phyloP scores from a whole-genome alignment of 2,888 invertebrate species.

The Temnothorax ravouxi region DNA sequence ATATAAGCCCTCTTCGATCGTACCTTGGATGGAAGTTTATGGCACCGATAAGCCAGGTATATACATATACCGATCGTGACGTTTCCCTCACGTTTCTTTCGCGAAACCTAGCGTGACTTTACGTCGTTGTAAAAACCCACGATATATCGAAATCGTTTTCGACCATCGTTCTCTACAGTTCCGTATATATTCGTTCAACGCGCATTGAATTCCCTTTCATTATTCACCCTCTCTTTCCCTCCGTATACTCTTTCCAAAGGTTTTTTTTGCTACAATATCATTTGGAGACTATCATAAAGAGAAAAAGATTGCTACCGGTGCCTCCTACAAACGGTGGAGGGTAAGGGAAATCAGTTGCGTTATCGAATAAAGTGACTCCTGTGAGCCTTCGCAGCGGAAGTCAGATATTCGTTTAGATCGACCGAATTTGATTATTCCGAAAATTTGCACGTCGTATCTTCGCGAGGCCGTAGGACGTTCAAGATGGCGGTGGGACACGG shows the following conservation, averaged over 20 bases:
- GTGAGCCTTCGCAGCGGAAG: not conserved
- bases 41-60: constrained; percentile 68
- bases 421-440: constrained; percentile 38
- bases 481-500: not conserved
- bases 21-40: constrained; percentile 61
- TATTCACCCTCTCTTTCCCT: not conserved
- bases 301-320: not conserved
- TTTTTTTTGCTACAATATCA: constrained; percentile 2
- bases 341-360: not conserved
- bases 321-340: not conserved
- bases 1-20: constrained; percentile 62
- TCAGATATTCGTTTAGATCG: constrained; percentile 30
- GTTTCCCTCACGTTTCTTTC: constrained; percentile 63
- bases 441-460: constrained; percentile 35
- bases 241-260: not conserved
- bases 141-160: constrained; percentile 66
- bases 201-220: constrained; percentile 34
- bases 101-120: constrained; percentile 69
- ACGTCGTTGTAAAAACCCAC: constrained; percentile 71
- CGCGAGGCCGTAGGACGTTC: not conserved
- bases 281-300: constrained; percentile 3
- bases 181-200: constrained; percentile 26
- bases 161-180: constrained; percentile 49
- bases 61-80: constrained; percentile 51
- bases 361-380: constrained; percentile 9